Evolutionary conservation across 30 jellyfish, hydroid and myxozoan genomes (phyloP), one percentile per base, ranked within the genome.

Genomic region (Morbakka virulenta): DNA sequence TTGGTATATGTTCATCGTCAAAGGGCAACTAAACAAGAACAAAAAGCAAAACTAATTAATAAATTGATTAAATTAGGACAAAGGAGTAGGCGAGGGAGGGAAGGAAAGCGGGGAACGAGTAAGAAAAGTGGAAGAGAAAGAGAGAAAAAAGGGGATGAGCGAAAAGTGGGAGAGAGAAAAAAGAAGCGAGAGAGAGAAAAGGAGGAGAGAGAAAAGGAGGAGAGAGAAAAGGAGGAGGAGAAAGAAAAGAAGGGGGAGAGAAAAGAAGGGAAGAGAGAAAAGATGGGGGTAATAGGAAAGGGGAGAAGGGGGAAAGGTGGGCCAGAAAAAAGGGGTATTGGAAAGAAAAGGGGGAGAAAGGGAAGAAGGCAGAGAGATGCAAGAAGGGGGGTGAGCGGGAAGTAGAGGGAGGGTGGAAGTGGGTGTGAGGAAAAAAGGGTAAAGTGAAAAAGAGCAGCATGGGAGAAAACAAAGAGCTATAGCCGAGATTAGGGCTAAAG

Each of bases 1-100:
- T 94, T 32, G 99, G 99, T 57, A 94, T 94, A 63, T 94, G 99
- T 33, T 87, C 97, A 83, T 94, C 99, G 62, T 94, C 99, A 73
- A 94, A 94, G 20, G 99, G 99, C 24, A 94, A 72, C 99, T 94
- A 64, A 11, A 41, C 9, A 41, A 41, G 57, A 41, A 17, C 57
- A 41, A 41, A 41, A 9, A 41, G 17, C 57, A 41, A 41, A 17
- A 41, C 17, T 6, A 41, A 9, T 6, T 41, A 17, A 41, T 9
- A 41, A 41, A 41, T 6, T 17, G 17, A 41, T 17, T 6, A 41
- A 17, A 41, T 41, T 6, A 41, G 17, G 57, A 41, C 13, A 41
- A 17, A 41, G 17, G 17, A 41, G 13, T 6, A 41, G 13, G 17
- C 13, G 57, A 41, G 9, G 17, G 17, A 41, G 17, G 17, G 57